These are phyloP conservation scores for Sanderia malayensis DNA, from an alignment of 30 jellyfish, hydroid and myxozoan species.

Conservation along the genomic window DNA sequence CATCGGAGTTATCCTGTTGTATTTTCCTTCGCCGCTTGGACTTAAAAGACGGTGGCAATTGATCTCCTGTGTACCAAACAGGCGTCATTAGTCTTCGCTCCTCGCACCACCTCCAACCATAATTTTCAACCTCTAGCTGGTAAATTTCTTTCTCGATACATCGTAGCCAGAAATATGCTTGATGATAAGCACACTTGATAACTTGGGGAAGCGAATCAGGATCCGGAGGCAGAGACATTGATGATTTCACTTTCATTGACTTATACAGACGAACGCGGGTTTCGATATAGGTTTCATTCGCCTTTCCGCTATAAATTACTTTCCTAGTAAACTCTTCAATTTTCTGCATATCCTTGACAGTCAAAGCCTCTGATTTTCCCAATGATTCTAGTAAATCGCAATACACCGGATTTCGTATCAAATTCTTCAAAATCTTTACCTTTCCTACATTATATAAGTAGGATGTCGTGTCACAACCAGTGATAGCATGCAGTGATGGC, in stretches of 20 bases:
- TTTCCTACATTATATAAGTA: constrained; percentile 46
- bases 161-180: constrained; percentile 49
- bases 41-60: constrained; percentile 44
- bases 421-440: constrained; percentile 44
- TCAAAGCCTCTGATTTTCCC: constrained; percentile 10
- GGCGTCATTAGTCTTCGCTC: constrained; percentile 35
- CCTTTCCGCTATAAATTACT: constrained; percentile 45
- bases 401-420: constrained; percentile 13
- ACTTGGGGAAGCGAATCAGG: constrained; percentile 56
- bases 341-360: constrained; percentile 13
- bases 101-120: constrained; percentile 50
- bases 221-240: constrained; percentile 63
- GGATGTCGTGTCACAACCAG: constrained; percentile 61
- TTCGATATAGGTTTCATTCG: constrained; percentile 34
- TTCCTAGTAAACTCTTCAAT: constrained; percentile 26
- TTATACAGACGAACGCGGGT: constrained; percentile 52
- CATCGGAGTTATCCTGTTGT: constrained; percentile 7
- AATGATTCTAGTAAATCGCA: constrained; percentile 10
- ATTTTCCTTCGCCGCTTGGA: constrained; percentile 19
- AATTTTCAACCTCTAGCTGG: constrained; percentile 20
- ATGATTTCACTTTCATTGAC: constrained; percentile 41
- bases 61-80: constrained; percentile 50
- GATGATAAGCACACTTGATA: constrained; percentile 48
- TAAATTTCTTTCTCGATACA: constrained; percentile 5
- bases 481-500: constrained; percentile 44